Percentiles rank a stretch among this genome's conserved stretches.
These are phyloP conservation scores for Drosophila albomicans DNA, from an alignment of 1,140 invertebrate species.

Conservation along the genomic window DNA sequence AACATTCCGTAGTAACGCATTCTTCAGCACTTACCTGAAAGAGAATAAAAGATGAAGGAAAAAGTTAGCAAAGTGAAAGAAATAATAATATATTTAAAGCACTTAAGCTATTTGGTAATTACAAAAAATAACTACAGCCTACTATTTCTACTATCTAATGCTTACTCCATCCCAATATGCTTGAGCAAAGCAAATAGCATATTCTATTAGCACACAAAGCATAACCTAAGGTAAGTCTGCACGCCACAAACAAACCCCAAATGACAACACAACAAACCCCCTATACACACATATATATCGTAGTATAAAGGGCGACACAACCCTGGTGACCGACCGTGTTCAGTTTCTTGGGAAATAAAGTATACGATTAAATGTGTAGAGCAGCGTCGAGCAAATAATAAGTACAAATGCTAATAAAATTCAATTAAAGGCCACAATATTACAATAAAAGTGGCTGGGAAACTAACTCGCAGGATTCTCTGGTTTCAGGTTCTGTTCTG, in stretches of 20 bases:
- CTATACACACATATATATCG: not conserved
- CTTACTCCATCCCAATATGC: not conserved
- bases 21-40: conserved; percentile 37
- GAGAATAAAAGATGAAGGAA: conserved; percentile 4
- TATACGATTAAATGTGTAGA: conserved; percentile 68
- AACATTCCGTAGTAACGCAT: not conserved
- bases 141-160: not conserved
- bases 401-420: conserved; percentile 84
- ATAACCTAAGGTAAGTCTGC: conserved; percentile 8
- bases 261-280: too few relatives aligned
- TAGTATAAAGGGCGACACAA: not conserved
- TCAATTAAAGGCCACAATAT: conserved; percentile 83
- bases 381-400: conserved; percentile 64
- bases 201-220: conserved; percentile 43
- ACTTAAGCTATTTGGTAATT: conserved; percentile 43
- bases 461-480: conserved; percentile 55
- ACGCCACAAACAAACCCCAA: not conserved
- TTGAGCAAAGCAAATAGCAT: conserved; percentile 35
- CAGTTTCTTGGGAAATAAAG: conserved; percentile 56
- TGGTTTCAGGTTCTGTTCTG: conserved; percentile 2
- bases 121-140: conserved; percentile 27
- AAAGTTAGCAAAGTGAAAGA: conserved; percentile 28
- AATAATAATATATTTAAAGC: not conserved
- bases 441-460: conserved; percentile 75
- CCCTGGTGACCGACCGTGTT: not conserved